Evolutionary conservation across 2,888 invertebrate species (phyloP).

Genomic region (Iphiclides podalirius): DNA sequence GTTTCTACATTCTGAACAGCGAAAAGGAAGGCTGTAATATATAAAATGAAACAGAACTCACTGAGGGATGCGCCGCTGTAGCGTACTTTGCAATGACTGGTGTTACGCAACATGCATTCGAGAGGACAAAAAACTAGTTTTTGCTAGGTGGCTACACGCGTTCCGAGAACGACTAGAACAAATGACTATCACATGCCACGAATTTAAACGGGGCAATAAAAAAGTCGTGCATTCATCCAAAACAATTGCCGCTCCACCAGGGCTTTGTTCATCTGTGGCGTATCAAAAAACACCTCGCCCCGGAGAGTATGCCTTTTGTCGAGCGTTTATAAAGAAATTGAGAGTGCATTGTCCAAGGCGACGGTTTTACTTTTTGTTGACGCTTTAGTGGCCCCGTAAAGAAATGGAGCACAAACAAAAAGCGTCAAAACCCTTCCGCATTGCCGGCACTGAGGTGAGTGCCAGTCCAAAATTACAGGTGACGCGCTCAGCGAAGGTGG

Average conservation of each 20-base stretch:
- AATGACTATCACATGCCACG: conserved; percentile 35
- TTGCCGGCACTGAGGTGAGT: conserved; percentile 56
- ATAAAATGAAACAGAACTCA: conserved; percentile 11
- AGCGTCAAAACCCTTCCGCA: conserved; percentile 69
- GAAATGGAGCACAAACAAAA: conserved; percentile 74
- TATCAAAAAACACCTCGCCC: conserved; percentile 75
- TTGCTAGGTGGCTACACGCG: conserved; percentile 25
- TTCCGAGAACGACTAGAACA: conserved; percentile 36
- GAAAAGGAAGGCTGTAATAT: not conserved
- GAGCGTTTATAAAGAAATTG: conserved; percentile 75
- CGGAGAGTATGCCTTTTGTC: conserved; percentile 45
- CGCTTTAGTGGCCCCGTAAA: conserved; percentile 63
- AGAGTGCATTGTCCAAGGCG: conserved; percentile 68
- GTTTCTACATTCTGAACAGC: too few species aligned
- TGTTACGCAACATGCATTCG: conserved; percentile 9
- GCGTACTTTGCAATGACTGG: conserved; percentile 11
- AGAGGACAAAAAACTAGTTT: conserved; percentile 26
- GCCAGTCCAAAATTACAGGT: conserved; percentile 75
- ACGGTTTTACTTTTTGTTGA: conserved; percentile 55
- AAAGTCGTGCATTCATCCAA: conserved; percentile 44
- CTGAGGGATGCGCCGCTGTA: conserved; percentile 7
- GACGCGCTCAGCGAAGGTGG: conserved; percentile 68
- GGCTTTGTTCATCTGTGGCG: conserved; percentile 50
- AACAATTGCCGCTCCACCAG: conserved; percentile 61
- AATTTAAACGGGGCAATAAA: conserved; percentile 32